phyloP scores from a whole-genome alignment of 2,113 vertebrate species.

The Piprites chloris region DNA sequence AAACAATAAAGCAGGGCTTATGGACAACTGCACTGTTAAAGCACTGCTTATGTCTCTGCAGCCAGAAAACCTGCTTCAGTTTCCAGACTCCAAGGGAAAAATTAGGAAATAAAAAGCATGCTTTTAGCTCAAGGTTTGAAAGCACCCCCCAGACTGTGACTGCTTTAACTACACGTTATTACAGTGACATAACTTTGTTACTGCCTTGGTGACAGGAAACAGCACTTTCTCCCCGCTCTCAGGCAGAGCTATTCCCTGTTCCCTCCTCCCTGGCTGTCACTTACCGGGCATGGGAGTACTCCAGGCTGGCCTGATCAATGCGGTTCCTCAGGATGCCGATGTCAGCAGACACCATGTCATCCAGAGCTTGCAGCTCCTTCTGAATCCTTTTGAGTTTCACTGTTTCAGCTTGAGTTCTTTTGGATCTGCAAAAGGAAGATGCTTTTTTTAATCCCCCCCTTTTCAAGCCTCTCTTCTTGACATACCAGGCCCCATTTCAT shows the following conservation, averaged over 20 bases:
- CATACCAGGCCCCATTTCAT: background rate
- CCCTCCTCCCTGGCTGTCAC: background rate
- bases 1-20: slow-evolving; percentile 10
- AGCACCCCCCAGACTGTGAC: background rate
- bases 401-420: slow-evolving; percentile 90
- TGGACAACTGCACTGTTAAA: slow-evolving; percentile 8
- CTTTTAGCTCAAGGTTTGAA: background rate
- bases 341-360: slow-evolving; percentile 92
- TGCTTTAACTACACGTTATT: background rate
- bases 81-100: background rate
- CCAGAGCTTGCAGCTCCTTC: slow-evolving; percentile 90
- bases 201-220: background rate
- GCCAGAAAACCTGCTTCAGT: background rate
- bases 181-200: background rate
- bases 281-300: slow-evolving; percentile 87
- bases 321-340: slow-evolving; percentile 87
- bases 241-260: background rate
- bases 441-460: background rate
- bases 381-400: slow-evolving; percentile 92
- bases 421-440: slow-evolving; percentile 79
- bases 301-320: slow-evolving; percentile 91
- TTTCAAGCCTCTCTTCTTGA: background rate
- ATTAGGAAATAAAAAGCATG: background rate
- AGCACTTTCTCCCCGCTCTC: background rate
- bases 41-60: background rate